Evolutionary conservation across 2,797 vertebrate species (phyloP).

Genomic region (Linurgus olivaceus): DNA sequence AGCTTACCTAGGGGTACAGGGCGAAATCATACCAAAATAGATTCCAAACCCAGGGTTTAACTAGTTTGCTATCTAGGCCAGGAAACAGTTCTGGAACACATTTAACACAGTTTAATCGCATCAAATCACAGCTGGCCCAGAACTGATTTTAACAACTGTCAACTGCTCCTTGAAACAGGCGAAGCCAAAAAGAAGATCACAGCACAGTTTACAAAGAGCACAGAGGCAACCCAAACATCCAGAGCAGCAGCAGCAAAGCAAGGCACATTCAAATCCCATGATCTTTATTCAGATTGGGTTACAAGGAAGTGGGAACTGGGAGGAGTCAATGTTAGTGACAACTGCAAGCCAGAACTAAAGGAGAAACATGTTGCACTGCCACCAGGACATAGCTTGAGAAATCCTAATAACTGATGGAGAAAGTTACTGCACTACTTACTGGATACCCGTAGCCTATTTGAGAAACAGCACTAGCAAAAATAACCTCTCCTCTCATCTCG

Average conservation of each 20-base stretch:
- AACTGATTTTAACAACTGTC: conserved; percentile 61
- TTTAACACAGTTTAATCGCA: conserved; percentile 60
- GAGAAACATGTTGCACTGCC: conserved; percentile 16
- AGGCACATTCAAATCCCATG: conserved; percentile 42
- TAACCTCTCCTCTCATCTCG: conserved; percentile 33
- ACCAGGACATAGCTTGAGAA: neutral
- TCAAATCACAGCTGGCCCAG: conserved; percentile 43
- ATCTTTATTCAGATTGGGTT: conserved; percentile 64
- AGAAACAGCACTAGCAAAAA: conserved; percentile 43
- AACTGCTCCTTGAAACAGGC: conserved; percentile 9
- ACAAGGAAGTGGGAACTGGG: conserved; percentile 44
- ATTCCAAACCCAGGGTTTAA: conserved; percentile 21
- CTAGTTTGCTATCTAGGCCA: conserved; percentile 60
- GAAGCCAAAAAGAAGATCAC: conserved; percentile 1
- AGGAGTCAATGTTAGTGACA: conserved; percentile 38
- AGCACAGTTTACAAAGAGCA: neutral
- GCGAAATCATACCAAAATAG: conserved; percentile 1
- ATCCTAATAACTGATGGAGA: conserved; percentile 15
- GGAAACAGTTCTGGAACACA: conserved; percentile 52
- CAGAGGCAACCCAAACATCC: neutral
- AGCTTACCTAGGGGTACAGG: neutral
- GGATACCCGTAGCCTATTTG: conserved; percentile 35
- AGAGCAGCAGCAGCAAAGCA: neutral
- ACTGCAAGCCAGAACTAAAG: conserved; percentile 31
- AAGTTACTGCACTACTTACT: conserved; percentile 48